A percentile compares a stretch with the other conserved stretches of the same genome.
Evolutionary conservation across 2,797 vertebrate species (phyloP).

Genomic region (Clarias pachynema): DNA sequence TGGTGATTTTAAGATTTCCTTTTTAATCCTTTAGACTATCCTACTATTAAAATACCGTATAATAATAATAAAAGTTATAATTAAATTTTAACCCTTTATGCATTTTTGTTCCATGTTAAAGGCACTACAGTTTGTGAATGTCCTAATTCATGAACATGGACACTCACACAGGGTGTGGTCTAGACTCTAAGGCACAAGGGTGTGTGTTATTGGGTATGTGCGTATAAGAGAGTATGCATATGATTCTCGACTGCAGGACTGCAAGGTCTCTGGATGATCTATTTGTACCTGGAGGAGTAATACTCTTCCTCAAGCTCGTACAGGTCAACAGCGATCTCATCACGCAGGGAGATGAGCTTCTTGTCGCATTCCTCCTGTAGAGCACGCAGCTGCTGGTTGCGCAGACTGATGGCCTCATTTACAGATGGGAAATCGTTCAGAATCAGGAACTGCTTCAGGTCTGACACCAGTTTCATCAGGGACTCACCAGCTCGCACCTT

Average conservation of each 20-base stretch:
- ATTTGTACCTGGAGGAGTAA: conserved; percentile 99
- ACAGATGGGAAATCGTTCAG: conserved; percentile 97
- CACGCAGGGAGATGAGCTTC: conserved; percentile 89
- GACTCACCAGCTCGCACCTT: conserved; percentile 95
- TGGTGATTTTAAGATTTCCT: background rate
- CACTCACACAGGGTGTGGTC: background rate
- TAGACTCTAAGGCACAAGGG: conserved; percentile 57
- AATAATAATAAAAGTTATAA: background rate
- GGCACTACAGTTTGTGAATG: conserved; percentile 19
- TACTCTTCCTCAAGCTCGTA: conserved; percentile 99
- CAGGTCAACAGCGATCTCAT: conserved; percentile 96
- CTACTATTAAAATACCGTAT: background rate
- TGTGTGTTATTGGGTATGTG: conserved; percentile 44
- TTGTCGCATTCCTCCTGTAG: conserved; percentile 97
- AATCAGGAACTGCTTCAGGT: conserved; percentile 97
- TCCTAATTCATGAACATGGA: background rate
- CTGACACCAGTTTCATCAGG: conserved; percentile 96
- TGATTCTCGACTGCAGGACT: conserved; percentile 54
- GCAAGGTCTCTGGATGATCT: conserved; percentile 70
- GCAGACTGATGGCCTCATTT: conserved; percentile 93
- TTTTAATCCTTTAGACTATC: background rate
- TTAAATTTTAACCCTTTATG: background rate
- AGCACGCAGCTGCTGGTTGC: conserved; percentile 89
- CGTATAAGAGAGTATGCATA: conserved; percentile 35
- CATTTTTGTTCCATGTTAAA: conserved; percentile 8